A percentile compares a stretch with the other conserved stretches of the same genome.
These are phyloP conservation scores for Pyrrhopygopsis socrates DNA, from an alignment of 2,888 invertebrate species.

Conservation along the genomic window DNA sequence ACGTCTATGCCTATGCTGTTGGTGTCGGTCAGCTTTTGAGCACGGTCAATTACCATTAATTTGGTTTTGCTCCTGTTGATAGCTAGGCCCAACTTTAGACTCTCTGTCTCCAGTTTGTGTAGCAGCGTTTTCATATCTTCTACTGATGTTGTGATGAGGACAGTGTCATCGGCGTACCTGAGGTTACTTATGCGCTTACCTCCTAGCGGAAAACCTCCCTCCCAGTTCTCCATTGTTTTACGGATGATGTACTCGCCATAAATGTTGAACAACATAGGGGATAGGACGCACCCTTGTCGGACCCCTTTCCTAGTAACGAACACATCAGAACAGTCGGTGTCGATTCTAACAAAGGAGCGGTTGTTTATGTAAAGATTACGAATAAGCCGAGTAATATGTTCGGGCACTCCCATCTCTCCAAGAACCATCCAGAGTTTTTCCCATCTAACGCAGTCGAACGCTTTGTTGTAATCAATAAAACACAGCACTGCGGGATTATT, in stretches of 20 bases:
- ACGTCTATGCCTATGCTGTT: neutral
- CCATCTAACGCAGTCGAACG: constrained; percentile 66
- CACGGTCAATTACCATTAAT: too few species aligned
- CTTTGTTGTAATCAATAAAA: constrained; percentile 66
- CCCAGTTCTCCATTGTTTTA: neutral
- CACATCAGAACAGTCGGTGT: neutral
- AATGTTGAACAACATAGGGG: neutral
- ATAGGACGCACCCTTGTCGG: neutral
- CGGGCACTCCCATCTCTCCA: constrained; percentile 46
- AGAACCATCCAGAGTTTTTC: constrained; percentile 47
- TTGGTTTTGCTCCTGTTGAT: too few species aligned
- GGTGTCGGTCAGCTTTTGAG: too few species aligned
- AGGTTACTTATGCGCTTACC: neutral
- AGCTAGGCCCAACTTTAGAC: too few species aligned
- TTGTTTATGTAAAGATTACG: neutral
- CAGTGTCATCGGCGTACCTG: neutral
- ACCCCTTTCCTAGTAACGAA: neutral
- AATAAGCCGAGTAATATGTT: neutral
- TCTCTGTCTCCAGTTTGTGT: neutral
- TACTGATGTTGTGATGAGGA: neutral
- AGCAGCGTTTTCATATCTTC: neutral
- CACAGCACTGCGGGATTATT: constrained; percentile 43
- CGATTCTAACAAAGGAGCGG: neutral
- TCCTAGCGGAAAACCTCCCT: neutral
- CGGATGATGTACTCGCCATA: neutral